Percentiles rank a stretch among this genome's conserved stretches.
Conservation (phyloP, 2,888 invertebrate species). For the Argyresthia goedartella region DNA sequence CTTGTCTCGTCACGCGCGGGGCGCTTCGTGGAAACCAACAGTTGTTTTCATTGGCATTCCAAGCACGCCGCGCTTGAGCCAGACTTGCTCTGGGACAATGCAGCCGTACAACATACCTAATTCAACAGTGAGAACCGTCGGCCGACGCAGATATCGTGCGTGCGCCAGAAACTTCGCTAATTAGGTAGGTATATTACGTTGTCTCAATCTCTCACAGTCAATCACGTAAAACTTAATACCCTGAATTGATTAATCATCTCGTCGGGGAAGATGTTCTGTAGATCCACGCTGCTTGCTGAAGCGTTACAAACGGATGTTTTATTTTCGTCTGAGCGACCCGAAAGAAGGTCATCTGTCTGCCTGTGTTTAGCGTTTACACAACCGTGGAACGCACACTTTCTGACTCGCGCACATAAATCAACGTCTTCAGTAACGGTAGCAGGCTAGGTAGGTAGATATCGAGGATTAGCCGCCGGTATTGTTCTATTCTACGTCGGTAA, state of each 20-base stretch:
- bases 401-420: slow-evolving; percentile 54
- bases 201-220: no score
- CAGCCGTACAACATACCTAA: background rate
- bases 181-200: no score
- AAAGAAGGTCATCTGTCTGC: slow-evolving; percentile 49
- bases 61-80: slow-evolving; percentile 28
- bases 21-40: slow-evolving; percentile 59
- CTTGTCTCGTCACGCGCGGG: slow-evolving; percentile 54
- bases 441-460: slow-evolving; percentile 62
- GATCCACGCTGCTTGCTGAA: no score
- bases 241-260: no score
- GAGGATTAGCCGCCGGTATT: slow-evolving; percentile 61
- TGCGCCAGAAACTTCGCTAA: slow-evolving; percentile 17
- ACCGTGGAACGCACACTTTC: slow-evolving; percentile 25
- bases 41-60: slow-evolving; percentile 59
- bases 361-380: slow-evolving; percentile 34
- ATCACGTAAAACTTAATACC: no score
- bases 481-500: slow-evolving; percentile 63
- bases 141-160: slow-evolving; percentile 4
- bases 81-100: background rate
- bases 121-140: slow-evolving; percentile 21
- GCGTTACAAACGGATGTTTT: slow-evolving; percentile 36
- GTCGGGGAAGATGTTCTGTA: no score
- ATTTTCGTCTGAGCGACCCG: slow-evolving; percentile 47
- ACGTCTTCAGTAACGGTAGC: slow-evolving; percentile 62